A percentile compares a stretch with the other conserved stretches of the same genome.
These are phyloP conservation scores for Ochropleura leucogaster DNA, from an alignment of 2,888 invertebrate species.

Conservation along the genomic window DNA sequence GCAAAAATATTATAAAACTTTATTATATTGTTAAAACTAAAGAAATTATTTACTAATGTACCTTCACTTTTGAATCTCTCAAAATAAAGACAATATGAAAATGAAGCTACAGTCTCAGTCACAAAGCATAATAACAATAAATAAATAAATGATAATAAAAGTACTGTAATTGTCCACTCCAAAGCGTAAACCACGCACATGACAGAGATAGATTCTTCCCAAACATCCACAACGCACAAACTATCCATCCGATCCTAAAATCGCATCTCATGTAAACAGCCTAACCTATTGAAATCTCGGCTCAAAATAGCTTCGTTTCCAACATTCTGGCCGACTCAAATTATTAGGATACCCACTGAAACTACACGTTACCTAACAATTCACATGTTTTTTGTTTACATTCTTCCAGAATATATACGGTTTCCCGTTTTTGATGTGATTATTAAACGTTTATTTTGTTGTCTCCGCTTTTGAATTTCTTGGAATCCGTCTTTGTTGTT, in stretches of 20 bases:
- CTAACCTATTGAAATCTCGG: slow-evolving; percentile 65
- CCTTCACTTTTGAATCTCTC: too few relatives aligned
- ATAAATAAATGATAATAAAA: too few relatives aligned
- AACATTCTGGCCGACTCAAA: slow-evolving; percentile 71
- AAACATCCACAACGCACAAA: neutral
- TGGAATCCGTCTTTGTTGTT: slow-evolving; percentile 14
- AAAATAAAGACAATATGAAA: too few relatives aligned
- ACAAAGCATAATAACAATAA: too few relatives aligned
- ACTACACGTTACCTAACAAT: slow-evolving; percentile 65
- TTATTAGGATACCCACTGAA: slow-evolving; percentile 70
- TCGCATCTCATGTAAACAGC: slow-evolving; percentile 46
- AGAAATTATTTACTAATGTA: too few relatives aligned
- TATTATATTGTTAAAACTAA: too few relatives aligned
- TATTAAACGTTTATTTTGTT: slow-evolving; percentile 51
- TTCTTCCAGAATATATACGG: slow-evolving; percentile 54
- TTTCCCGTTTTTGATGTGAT: slow-evolving; percentile 59
- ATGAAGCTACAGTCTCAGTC: too few relatives aligned
- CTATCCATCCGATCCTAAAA: neutral
- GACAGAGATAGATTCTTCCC: accelerated
- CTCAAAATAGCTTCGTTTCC: slow-evolving; percentile 72
- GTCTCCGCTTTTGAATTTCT: slow-evolving; percentile 16
- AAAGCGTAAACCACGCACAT: too few relatives aligned
- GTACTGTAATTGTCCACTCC: too few relatives aligned
- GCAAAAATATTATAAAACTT: too few relatives aligned
- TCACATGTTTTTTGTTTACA: slow-evolving; percentile 60